Evolutionary conservation across 2,888 invertebrate species (phyloP), one percentile per base, ranked within the genome.

Genomic region (Drosophila eohydei): DNA sequence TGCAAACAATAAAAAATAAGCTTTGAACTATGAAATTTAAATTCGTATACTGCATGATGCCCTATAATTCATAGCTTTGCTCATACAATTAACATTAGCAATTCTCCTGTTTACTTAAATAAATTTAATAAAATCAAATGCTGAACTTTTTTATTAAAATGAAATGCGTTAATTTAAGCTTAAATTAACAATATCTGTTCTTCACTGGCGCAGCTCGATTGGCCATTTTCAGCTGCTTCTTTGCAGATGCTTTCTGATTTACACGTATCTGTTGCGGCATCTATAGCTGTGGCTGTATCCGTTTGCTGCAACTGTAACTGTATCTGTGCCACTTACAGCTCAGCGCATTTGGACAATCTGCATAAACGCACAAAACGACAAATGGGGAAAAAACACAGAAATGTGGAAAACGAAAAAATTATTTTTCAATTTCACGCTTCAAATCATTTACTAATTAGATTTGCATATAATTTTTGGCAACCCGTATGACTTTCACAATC

Each of bases 341-440:
- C 69, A 76, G 69, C 71, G 79, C 82, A 82, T 82, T 80, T 72
- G 69, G 40, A 86, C 76, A 87, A 83, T 88, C 86, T 78, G 83
- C 73, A 74, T 80, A 74, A 80, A 80, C 65, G 75, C 72, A 74
- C 48, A 67, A 62, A 62, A 46, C 21, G 51, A 44, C 21, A 28
- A 32, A 40, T 4, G 14, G 12, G 21, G 16, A 50, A 2, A 26
- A 32, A 16, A 65, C 52, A 54, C 3, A 5, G 54, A 54, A 55
- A 54, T 51, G 51, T 66, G 40, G 40, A 54, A 65, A 69, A 34
- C 36, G 56, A 70, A 77, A 81, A 88, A 88, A 83, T 79, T 72
- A 81, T 78, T 90, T 91, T 90, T 88, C 91, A 91, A 91, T 91
- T 91, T 91, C 90, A 92, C 88, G 92, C 92, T 87, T 90, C 89